Evolutionary conservation across 2,888 invertebrate species (phyloP).

Genomic region (Xanthia togata): DNA sequence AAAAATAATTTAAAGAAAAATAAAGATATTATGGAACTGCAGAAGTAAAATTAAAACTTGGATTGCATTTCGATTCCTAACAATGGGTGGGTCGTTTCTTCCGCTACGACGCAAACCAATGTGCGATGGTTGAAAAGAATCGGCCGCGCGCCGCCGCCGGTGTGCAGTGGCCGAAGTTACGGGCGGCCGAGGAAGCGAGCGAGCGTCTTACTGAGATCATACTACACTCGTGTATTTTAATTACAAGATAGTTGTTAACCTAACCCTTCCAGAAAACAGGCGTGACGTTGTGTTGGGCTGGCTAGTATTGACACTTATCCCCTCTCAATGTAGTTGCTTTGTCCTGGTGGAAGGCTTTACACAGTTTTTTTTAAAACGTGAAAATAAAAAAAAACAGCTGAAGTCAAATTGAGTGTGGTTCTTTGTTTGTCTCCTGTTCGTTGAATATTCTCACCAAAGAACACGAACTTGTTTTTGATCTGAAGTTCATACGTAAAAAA

Average conservation of each 20-base stretch:
- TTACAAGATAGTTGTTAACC: no score
- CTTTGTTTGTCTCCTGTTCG: not conserved
- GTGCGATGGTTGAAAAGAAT: conserved; percentile 60
- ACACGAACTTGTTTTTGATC: not conserved
- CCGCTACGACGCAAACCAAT: conserved; percentile 60
- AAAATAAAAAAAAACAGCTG: not conserved
- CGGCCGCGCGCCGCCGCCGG: conserved; percentile 23
- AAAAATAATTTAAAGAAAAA: conserved; percentile 4
- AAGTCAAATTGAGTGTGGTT: not conserved
- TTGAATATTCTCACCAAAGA: not conserved
- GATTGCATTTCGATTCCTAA: conserved; percentile 72
- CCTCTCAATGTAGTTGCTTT: not conserved
- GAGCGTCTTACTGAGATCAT: not conserved
- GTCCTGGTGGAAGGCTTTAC: not conserved
- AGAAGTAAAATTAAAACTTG: conserved; percentile 66
- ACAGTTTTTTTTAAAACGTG: no score
- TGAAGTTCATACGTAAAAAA: not conserved
- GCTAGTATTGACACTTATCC: not conserved
- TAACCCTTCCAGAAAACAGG: no score
- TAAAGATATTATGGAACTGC: conserved; percentile 4
- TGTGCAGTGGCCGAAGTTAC: conserved; percentile 16
- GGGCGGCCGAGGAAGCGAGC: not conserved
- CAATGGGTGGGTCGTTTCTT: conserved; percentile 70
- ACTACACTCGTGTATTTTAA: not conserved
- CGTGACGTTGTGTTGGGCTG: not conserved